These are phyloP conservation scores for Machimus rusticus DNA, from an alignment of 2,888 invertebrate genomes.

Conservation along the genomic window DNA sequence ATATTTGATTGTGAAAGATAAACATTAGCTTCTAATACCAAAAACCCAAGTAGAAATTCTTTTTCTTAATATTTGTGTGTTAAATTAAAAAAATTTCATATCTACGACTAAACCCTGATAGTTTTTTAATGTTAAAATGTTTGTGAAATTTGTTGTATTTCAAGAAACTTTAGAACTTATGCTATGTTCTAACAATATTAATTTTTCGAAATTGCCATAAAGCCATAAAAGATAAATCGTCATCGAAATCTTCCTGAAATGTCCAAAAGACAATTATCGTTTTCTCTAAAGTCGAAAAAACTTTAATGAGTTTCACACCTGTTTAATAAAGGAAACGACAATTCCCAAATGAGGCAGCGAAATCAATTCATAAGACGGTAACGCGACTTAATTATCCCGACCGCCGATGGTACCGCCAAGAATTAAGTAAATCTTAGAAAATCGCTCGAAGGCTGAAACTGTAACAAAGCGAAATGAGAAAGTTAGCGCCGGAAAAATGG, in stretches of 20 bases:
- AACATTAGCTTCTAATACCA: too few relatives aligned
- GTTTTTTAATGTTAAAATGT: too few relatives aligned
- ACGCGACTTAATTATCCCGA: background rate
- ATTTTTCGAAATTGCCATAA: background rate
- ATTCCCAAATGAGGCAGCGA: background rate
- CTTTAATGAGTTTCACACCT: background rate
- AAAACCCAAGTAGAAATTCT: too few relatives aligned
- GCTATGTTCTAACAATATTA: too few relatives aligned
- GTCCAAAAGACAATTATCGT: background rate
- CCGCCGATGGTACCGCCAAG: background rate
- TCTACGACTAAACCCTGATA: too few relatives aligned
- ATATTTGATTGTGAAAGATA: too few relatives aligned
- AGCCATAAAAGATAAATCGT: background rate
- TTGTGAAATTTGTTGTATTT: too few relatives aligned
- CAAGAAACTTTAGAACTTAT: too few relatives aligned
- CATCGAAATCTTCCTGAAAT: background rate
- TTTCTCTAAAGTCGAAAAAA: background rate
- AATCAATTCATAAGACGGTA: background rate
- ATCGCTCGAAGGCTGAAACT: background rate
- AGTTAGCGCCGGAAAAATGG: background rate
- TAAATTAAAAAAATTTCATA: too few relatives aligned
- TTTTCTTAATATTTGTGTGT: too few relatives aligned
- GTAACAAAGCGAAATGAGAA: slow-evolving; percentile 19
- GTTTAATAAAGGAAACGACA: background rate
- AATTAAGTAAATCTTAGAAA: slow-evolving; percentile 15